These are phyloP conservation scores for Mugil cephalus DNA, from an alignment of 2,113 vertebrate genomes.

Conservation along the genomic window DNA sequence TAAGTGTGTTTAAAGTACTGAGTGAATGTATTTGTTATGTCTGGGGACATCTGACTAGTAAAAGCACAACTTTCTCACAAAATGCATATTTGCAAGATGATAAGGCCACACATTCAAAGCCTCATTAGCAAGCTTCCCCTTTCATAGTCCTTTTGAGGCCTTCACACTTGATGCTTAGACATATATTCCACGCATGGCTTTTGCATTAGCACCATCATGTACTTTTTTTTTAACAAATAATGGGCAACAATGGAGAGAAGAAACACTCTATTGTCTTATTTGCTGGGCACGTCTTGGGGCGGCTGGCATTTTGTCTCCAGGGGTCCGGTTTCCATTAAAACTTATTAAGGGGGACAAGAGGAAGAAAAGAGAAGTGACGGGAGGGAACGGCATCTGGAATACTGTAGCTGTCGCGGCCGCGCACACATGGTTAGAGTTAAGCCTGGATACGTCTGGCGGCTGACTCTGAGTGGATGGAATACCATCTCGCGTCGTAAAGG, in stretches of 20 bases:
- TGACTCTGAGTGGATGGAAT: conserved; percentile 47
- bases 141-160: conserved; percentile 40
- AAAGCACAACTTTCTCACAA: conserved; percentile 5
- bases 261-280: conserved; percentile 4
- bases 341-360: not conserved
- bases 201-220: conserved; percentile 28
- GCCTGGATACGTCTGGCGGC: conserved; percentile 52
- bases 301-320: conserved; percentile 17
- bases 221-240: conserved; percentile 5
- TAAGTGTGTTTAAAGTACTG: not conserved
- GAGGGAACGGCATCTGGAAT: conserved; percentile 44
- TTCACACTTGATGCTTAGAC: conserved; percentile 32
- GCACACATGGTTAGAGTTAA: conserved; percentile 68
- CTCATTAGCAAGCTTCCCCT: conserved; percentile 24
- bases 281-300: conserved; percentile 1
- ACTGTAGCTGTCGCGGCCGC: conserved; percentile 27
- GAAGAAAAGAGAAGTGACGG: not conserved
- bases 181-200: conserved; percentile 52
- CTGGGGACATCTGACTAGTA: not conserved
- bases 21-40: not conserved
- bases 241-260: not conserved
- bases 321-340: conserved; percentile 19
- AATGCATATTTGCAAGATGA: not conserved
- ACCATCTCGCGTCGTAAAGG: conserved; percentile 38
- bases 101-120: not conserved